Evolutionary conservation across 2,113 vertebrate genomes (phyloP), one percentile per base, ranked within the genome.

Genomic region (Nematolebias whitei): DNA sequence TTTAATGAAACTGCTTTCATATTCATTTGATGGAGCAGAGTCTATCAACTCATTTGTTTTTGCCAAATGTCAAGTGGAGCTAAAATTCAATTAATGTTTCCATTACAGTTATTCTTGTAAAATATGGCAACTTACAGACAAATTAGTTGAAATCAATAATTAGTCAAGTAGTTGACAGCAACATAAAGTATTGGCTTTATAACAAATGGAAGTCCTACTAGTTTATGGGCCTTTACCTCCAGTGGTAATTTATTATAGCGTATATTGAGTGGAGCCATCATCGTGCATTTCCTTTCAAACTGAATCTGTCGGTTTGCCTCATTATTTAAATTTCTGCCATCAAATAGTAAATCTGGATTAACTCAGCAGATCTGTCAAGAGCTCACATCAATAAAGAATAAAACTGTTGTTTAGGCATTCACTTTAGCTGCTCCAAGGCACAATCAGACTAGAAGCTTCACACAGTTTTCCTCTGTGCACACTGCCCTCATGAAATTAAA

Each of bases 271-370:
- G 56, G 61, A 56, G 74, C 49, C 66, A 18, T 65, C 53, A 76
- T 35, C 44, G 23, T 45, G 43, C 45, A 76, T 68, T 69, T 77
- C 45, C 57, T 68, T 62, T 82, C 69, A 78, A 62, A 29, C 44
- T 73, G 62, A 71, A 44, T 66, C 51, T 65, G 69, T 79, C 74
- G 85, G 55, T 68, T 76, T 39, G 10, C 12, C 51, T 80, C 59
- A 57, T 87, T 83, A 79, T 87, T 87, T 50, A 79, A 76, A 87
- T 68, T n/a, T 4, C 71, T 85, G 59, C 74, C 44, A 57, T 76
- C 71, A 68, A 71, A 74, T 73, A 83, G 70, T 59, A 76, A 76
- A 88, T 85, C 32, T 68, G 79, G 62, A 90, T 85, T 79, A 86
- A 78, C 35, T 44, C 57, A 50, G 58, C 44, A 67, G 60, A 84